phyloP scores from a whole-genome alignment of 2,113 vertebrate species.

The Acrocephalus kingi region DNA sequence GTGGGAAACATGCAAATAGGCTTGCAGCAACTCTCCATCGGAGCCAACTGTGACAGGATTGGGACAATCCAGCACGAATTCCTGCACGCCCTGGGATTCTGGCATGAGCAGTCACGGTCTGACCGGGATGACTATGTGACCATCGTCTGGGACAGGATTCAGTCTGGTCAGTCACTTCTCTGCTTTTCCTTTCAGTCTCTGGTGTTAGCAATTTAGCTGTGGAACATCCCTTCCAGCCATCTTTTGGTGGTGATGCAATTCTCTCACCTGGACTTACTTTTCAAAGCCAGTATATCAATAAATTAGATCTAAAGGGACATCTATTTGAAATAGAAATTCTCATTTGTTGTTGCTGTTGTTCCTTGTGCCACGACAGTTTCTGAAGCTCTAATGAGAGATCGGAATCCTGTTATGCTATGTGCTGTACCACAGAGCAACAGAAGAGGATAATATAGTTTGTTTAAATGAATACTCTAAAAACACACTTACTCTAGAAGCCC shows the following conservation, averaged over 20 bases:
- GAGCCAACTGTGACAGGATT: slow-evolving; percentile 80
- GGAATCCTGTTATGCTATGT: background rate
- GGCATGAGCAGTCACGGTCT: slow-evolving; percentile 89
- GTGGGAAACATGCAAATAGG: slow-evolving; percentile 81
- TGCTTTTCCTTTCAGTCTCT: background rate
- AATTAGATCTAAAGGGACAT: background rate
- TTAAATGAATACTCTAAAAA: background rate
- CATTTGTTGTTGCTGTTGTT: background rate
- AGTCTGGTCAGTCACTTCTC: slow-evolving; percentile 68
- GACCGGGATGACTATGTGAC: slow-evolving; percentile 87
- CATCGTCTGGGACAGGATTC: slow-evolving; percentile 84
- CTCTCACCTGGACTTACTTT: background rate
- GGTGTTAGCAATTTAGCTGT: background rate
- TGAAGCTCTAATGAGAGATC: background rate
- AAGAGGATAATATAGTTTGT: background rate
- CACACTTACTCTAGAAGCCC: background rate
- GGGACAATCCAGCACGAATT: slow-evolving; percentile 87
- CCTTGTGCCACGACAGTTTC: fast-evolving
- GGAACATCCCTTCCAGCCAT: background rate
- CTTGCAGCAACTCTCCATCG: slow-evolving; percentile 85
- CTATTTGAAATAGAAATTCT: background rate
- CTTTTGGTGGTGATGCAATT: background rate
- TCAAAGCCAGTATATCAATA: background rate
- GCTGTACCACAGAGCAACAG: background rate
- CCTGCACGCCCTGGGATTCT: slow-evolving; percentile 88